phyloP scores from a whole-genome alignment of 2,113 vertebrate genomes.

The Platycercus adscitus region DNA sequence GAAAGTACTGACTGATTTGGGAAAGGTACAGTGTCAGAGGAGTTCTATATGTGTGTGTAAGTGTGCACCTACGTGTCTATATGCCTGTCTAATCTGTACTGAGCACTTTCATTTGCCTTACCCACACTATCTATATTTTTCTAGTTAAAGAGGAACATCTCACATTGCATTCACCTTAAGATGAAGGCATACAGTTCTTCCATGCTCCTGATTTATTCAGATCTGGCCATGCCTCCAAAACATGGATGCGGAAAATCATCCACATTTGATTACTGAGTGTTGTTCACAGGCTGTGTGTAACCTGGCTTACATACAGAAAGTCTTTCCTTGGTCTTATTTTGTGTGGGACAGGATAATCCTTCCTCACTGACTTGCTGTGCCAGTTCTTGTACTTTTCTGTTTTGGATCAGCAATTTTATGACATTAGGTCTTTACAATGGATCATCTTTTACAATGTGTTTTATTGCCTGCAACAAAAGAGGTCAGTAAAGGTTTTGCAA shows the following conservation, averaged over 20 bases:
- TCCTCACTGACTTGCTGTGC: neutral
- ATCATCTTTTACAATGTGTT: neutral
- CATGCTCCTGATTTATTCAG: neutral
- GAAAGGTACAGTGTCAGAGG: neutral
- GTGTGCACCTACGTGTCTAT: neutral
- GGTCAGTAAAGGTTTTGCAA: neutral
- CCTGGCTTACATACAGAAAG: neutral
- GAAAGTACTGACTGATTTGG: neutral
- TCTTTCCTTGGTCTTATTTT: neutral
- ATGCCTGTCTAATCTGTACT: neutral
- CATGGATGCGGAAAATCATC: neutral
- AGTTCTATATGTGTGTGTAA: rapidly evolving
- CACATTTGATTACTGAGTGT: neutral
- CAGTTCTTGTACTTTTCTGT: neutral
- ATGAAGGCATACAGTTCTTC: neutral
- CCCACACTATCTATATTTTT: neutral
- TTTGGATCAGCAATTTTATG: slow-evolving; percentile 11
- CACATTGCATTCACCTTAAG: neutral
- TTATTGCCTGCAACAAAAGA: neutral
- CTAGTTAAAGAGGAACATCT: neutral
- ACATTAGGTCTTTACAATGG: neutral
- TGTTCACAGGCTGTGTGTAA: neutral
- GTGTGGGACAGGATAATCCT: neutral
- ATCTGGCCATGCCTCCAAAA: neutral
- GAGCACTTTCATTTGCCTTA: neutral